These are phyloP conservation scores for Aporrectodea caliginosa DNA, from an alignment of 1,140 invertebrate species.

Conservation along the genomic window DNA sequence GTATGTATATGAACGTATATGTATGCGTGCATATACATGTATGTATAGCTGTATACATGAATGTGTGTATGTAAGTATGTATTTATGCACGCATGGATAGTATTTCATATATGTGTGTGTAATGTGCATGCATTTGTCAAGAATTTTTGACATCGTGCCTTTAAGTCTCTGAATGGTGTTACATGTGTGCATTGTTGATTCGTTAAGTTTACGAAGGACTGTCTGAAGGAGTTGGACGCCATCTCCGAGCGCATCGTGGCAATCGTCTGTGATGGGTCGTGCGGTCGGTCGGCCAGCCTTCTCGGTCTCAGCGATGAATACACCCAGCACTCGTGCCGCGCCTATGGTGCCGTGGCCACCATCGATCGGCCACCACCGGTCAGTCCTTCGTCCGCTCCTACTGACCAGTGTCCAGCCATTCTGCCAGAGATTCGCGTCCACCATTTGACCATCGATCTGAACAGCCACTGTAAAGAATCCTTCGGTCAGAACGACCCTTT, in stretches of 20 bases:
- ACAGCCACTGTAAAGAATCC: background rate
- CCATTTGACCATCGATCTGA: conserved; percentile 45
- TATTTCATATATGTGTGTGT: too few relatives aligned
- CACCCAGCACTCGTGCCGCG: conserved; percentile 42
- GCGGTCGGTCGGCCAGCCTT: conserved; percentile 41
- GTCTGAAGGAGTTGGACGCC: conserved; percentile 40
- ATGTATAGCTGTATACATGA: too few relatives aligned
- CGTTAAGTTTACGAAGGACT: conserved; percentile 45
- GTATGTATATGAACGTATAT: too few relatives aligned
- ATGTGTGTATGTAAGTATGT: too few relatives aligned
- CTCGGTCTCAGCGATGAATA: conserved; percentile 49
- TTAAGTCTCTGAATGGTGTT: too few relatives aligned
- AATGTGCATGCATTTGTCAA: too few relatives aligned
- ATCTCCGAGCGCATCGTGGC: conserved; percentile 43
- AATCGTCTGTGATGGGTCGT: conserved; percentile 46
- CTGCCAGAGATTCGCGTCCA: conserved; percentile 46
- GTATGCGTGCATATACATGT: too few relatives aligned
- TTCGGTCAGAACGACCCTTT: conserved; percentile 36
- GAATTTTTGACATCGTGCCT: too few relatives aligned
- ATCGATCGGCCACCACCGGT: conserved; percentile 36
- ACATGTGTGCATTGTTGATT: conserved; percentile 25
- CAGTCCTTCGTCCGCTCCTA: background rate
- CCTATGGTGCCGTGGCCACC: conserved; percentile 48
- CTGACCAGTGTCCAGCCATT: conserved; percentile 42
- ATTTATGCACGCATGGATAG: too few relatives aligned